Base-by-base conservation (phyloP, 2,113 vertebrate species). In the Anolis sagrei region DNA sequence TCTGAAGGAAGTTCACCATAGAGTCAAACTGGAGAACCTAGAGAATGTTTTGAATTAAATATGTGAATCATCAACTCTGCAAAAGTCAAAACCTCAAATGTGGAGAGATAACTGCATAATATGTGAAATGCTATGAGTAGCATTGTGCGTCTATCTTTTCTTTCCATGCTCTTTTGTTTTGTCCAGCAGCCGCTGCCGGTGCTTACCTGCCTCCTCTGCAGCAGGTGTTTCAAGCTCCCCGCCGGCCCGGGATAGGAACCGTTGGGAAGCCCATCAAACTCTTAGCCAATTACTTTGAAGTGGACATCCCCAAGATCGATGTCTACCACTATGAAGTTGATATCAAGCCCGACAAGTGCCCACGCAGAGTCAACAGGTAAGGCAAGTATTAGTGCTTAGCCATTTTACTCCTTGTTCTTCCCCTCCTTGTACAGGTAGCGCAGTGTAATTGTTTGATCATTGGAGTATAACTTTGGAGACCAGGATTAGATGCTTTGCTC, bases 281-380 rank as follows among this genome's bases (percentile, higher is more conserved):
- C 93, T 96, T 99, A 95, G 99, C 99, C 94, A 99, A 99, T 96
- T 99, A 99, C 95, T 99, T 99, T 91, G 98, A 99, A 91, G 98
- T 99, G 95, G 99, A 99, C 95, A 99, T 99, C 96, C 99, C 99
- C 93, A 99, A 99, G 96, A 99, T 99, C 85, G 98, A 99, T 80
- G 98, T 99, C 84, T 99, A 97, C 92, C 99, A 99, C 93, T 99
- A 99, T 87, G 99, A 99, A 95, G 98, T 99, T 95, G 99, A 99
- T 96, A 99, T 99, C 94, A 99, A 99, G 94, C 99, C 99, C 0
- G 99, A 99, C 94, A 99, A 99, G 97, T 99, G 99, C 92, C 99
- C 99, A 9, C 98, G 99, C 64, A 97, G 98, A 95, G 99, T 99
- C 96, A 99, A 99, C 97, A 98, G 99, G 99, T 99, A 97, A 96